A percentile compares a stretch with the other conserved stretches of the same genome.
These are phyloP conservation scores for Eledona agricola DNA, from an alignment of 2,888 invertebrate species.

Conservation along the genomic window DNA sequence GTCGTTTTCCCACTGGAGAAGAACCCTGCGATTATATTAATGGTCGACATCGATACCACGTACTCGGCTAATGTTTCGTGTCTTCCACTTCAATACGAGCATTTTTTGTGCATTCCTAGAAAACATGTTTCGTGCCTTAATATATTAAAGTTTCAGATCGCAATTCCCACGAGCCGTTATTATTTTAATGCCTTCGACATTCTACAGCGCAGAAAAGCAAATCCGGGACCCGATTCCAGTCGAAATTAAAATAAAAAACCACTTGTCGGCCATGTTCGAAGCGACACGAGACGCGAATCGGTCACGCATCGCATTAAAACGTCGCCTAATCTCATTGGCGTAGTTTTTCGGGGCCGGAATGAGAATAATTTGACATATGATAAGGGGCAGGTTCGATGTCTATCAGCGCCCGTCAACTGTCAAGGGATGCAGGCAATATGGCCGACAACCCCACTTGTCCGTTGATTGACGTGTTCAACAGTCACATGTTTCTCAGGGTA, in stretches of 20 bases:
- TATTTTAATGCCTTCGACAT: slow-evolving; percentile 46
- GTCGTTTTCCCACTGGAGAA: slow-evolving; percentile 48
- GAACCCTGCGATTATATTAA: slow-evolving; percentile 51
- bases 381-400: slow-evolving; percentile 55
- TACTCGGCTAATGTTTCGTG: slow-evolving; percentile 47
- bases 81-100: slow-evolving; percentile 46
- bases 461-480: slow-evolving; percentile 60
- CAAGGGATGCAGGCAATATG: slow-evolving; percentile 57
- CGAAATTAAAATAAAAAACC: slow-evolving; percentile 34
- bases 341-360: slow-evolving; percentile 15
- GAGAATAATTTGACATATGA: slow-evolving; percentile 52
- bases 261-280: slow-evolving; percentile 54
- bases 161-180: slow-evolving; percentile 46
- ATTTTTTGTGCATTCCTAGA: slow-evolving; percentile 40
- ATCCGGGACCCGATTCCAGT: slow-evolving; percentile 1
- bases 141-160: slow-evolving; percentile 46
- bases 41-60: slow-evolving; percentile 52
- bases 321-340: slow-evolving; percentile 10
- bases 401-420: slow-evolving; percentile 59
- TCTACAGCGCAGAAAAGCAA: slow-evolving; percentile 8
- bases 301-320: slow-evolving; percentile 54
- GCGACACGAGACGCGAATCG: slow-evolving; percentile 57
- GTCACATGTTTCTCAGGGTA: slow-evolving; percentile 58
- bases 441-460: slow-evolving; percentile 54
- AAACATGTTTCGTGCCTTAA: slow-evolving; percentile 44